Evolutionary conservation across 2,888 invertebrate genomes (phyloP), one percentile per base, ranked within the genome.

Genomic region (Clunio marinus): DNA sequence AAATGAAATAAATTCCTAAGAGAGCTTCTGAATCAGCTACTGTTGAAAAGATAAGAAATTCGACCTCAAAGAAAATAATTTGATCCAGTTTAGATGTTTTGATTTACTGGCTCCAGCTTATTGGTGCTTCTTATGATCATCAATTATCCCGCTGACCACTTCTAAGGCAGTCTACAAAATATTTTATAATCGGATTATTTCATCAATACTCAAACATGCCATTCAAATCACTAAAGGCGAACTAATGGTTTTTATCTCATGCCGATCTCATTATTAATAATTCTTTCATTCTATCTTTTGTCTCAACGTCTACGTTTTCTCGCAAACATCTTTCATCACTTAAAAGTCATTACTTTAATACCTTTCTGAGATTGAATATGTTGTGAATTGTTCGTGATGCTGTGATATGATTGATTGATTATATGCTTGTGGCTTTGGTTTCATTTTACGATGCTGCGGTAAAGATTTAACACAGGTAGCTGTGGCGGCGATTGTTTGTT

Each of bases 201-300:
- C 66, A 55, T 66, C 55, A 66, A 66, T 55, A 66, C 45, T 63
- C n/a, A 24, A 37, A 37, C 20, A 37, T 41, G 41, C 41, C 37
- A 62, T 62, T 59, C 35, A 17, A 25, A 62, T 57, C 5, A n/a
- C 7, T n/a, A 25, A 7, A 57, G 27, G 57, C 32, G 20, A 66
- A 55, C 66, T 66, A 66, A 66, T 66, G 66, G 66, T 66, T 66
- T 66, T 66, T 66, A 66, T 66, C 66, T 66, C 24, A 24, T 22
- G 24, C 15, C 37, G 13, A 51, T 66, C 66, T 28, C 55, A 55
- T 51, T 41, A 66, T 66, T 66, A 51, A 66, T 66, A 55, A 55
- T 32, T 55, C 22, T 24, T 58, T 63, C 46, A 60, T 27, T 63
- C 46, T 46, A 41, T 27, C 37, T 63, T 25, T 46, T 57, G n/a